phyloP scores from a whole-genome alignment of 2,888 invertebrate species.

The Resseliella maxima region DNA sequence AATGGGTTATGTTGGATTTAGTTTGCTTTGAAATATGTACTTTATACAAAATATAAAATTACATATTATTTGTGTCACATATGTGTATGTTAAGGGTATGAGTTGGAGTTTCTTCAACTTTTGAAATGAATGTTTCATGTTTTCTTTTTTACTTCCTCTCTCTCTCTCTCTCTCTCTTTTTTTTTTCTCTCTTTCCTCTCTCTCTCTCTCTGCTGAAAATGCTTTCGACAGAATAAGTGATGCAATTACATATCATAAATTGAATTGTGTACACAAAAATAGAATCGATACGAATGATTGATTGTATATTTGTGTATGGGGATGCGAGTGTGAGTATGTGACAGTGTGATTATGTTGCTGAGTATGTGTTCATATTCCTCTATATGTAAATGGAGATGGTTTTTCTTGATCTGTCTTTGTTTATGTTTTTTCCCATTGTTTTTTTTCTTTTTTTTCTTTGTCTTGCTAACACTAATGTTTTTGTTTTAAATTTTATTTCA shows the following conservation, averaged over 20 bases:
- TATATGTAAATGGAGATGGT: conserved; percentile 11
- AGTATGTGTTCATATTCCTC: not conserved
- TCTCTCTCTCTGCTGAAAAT: too few species aligned
- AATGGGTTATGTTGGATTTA: not conserved
- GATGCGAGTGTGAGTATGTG: not conserved
- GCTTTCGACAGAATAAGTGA: not conserved
- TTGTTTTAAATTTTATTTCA: not conserved
- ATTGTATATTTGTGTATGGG: not conserved
- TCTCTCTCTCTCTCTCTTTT: too few species aligned
- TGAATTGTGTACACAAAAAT: conserved; percentile 41
- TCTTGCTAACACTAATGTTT: not conserved
- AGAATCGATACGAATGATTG: conserved; percentile 6
- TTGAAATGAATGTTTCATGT: too few species aligned
- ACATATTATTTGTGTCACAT: not conserved
- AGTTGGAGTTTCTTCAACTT: too few species aligned
- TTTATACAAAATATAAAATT: too few species aligned
- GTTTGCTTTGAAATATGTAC: not conserved
- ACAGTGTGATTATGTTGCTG: not conserved
- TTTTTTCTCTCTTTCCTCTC: too few species aligned
- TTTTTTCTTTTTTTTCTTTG: not conserved
- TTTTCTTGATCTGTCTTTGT: too few species aligned
- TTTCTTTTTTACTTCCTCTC: too few species aligned
- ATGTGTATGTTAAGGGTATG: too few species aligned
- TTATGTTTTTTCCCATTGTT: not conserved
- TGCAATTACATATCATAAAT: conserved; percentile 28